phyloP scores from a whole-genome alignment of 2,113 vertebrate genomes.

The Thymallus thymallus region DNA sequence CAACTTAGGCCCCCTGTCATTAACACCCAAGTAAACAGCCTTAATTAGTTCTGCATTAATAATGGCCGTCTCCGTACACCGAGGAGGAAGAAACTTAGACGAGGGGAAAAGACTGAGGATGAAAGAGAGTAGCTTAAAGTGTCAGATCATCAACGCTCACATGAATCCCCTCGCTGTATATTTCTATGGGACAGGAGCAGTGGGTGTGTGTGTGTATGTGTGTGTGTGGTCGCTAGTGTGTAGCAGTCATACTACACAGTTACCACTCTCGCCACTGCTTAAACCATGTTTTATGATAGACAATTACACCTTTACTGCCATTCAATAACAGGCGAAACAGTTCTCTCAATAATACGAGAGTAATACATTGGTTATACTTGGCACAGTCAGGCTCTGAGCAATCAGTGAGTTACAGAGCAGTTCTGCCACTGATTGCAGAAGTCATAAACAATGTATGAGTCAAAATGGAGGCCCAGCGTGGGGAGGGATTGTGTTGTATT shows the following conservation, averaged over 20 bases:
- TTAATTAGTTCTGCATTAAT: slow-evolving; percentile 87
- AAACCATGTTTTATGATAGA: slow-evolving; percentile 2
- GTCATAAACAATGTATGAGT: slow-evolving; percentile 42
- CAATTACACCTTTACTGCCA: slow-evolving; percentile 15
- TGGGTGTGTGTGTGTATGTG: slow-evolving; percentile 42
- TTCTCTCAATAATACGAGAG: slow-evolving; percentile 9
- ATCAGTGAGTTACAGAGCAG: neutral
- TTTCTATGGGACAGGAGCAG: neutral
- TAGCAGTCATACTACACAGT: slow-evolving; percentile 1
- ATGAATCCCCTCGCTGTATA: neutral
- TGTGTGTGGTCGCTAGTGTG: slow-evolving; percentile 34
- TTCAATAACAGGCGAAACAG: slow-evolving; percentile 12
- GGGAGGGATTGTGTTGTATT: slow-evolving; percentile 24
- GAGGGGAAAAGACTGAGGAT: slow-evolving; percentile 45
- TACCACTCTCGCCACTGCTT: neutral
- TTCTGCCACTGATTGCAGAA: slow-evolving; percentile 40
- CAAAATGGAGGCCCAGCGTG: slow-evolving; percentile 15
- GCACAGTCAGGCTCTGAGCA: neutral
- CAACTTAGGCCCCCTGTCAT: slow-evolving; percentile 78
- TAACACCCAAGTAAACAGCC: slow-evolving; percentile 86
- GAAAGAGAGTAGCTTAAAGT: slow-evolving; percentile 32
- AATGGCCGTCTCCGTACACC: slow-evolving; percentile 82
- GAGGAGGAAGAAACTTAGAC: slow-evolving; percentile 30
- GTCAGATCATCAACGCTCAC: slow-evolving; percentile 33
- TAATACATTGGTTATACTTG: slow-evolving; percentile 7